Percentiles rank a stretch among this genome's conserved stretches.
Conservation (phyloP, 2,888 invertebrate genomes). For the Apodemia zela region DNA sequence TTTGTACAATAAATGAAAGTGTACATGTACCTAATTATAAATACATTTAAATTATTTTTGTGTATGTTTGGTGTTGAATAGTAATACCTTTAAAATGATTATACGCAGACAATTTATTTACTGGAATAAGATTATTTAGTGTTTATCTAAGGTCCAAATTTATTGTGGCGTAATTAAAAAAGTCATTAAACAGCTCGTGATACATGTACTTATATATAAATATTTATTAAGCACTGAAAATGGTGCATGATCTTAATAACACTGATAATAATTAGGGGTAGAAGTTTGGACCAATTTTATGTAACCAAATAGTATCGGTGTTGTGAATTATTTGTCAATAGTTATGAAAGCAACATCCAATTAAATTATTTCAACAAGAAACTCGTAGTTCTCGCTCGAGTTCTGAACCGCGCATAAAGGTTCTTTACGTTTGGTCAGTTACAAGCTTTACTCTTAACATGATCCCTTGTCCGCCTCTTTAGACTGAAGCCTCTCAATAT, state of each 20-base stretch:
- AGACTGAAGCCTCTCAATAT: too few relatives aligned
- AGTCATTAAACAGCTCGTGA: not conserved
- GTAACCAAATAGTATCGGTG: slow-evolving; percentile 47
- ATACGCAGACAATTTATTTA: not conserved
- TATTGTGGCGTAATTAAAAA: not conserved
- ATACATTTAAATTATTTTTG: too few relatives aligned
- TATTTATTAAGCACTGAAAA: not conserved
- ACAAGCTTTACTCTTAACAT: too few relatives aligned
- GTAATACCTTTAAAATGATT: not conserved
- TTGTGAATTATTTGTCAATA: slow-evolving; percentile 33
- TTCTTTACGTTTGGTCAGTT: too few relatives aligned
- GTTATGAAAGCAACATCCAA: slow-evolving; percentile 41
- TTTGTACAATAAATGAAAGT: not conserved
- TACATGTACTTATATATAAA: not conserved
- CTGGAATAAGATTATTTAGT: not conserved
- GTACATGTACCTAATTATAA: too few relatives aligned
- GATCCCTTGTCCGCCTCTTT: too few relatives aligned
- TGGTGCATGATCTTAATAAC: slow-evolving; percentile 16
- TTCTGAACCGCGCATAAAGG: too few relatives aligned
- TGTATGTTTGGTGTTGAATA: too few relatives aligned
- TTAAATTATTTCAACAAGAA: not conserved
- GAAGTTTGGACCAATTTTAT: slow-evolving; percentile 74
- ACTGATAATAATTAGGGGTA: slow-evolving; percentile 46
- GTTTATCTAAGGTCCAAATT: not conserved
- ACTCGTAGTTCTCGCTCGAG: too few relatives aligned